Evolutionary conservation across 2,113 vertebrate genomes (phyloP), one percentile per base, ranked within the genome.

Genomic region (Psephotus haematonotus): DNA sequence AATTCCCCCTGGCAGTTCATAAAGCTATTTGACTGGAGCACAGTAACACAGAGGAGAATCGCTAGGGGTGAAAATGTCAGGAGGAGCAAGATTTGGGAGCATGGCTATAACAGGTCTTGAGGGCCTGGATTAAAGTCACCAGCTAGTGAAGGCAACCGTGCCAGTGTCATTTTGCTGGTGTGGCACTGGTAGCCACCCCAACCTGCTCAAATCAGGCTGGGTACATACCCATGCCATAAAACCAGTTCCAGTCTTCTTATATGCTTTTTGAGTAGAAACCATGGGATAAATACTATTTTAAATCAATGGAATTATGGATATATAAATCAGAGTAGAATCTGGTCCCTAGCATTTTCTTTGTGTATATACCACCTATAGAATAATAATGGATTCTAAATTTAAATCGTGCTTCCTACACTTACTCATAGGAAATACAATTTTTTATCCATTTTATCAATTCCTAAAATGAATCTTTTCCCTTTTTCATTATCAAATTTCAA

Each of bases 401-500:
- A 24, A 95, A 90, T 35, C 14, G 70, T 64, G 88, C 68, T 85
- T 91, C 92, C 93, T 63, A n/a, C 53, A 91, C 82, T 69, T 95
- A 93, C 95, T 97, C 91, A 13, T 82, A 95, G 88, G 80, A 53
- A 97, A 97, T 94, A 95, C 90, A 96, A 47, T 93, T 93, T 97
- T 97, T 96, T 95, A 96, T 95, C 95, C 86, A 95, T 97, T 97
- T 96, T 96, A 95, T 97, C 97, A 96, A 83, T 96, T 97, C 94
- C 90, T 96, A 95, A 97, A 98, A 98, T 98, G 94, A 98, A 98
- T 98, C 96, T 96, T 96, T 97, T 92, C 90, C 86, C 97, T 97
- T 97, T 98, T 98, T 98, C 97, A 97, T 98, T 97, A 98, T 98
- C 97, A 97, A 97, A 98, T 97, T 97, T 97, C 22, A 68, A 97